phyloP scores from a whole-genome alignment of 2,888 invertebrate genomes.

The Osmoderma eremita region DNA sequence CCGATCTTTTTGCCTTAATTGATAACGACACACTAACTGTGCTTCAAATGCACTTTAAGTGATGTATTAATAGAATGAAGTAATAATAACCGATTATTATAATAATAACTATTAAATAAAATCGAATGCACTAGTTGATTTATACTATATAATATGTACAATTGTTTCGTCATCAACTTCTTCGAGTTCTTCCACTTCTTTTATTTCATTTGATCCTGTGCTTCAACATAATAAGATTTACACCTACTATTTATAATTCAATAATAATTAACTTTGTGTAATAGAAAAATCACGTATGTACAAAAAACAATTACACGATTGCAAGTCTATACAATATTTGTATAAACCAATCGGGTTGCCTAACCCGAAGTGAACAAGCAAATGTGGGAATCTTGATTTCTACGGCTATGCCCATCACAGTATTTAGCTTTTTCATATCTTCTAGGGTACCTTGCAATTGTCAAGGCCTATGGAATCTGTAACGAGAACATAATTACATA shows the following conservation, averaged over 20 bases:
- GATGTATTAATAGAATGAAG: constrained; percentile 46
- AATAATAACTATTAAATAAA: constrained; percentile 32
- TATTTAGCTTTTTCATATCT: constrained; percentile 62
- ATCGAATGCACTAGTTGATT: constrained; percentile 49
- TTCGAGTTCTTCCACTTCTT: background rate
- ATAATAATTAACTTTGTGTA: constrained; percentile 53
- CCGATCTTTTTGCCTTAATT: constrained; percentile 7
- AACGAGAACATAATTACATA: constrained; percentile 53
- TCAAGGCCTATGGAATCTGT: constrained; percentile 83
- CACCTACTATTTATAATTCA: constrained; percentile 55
- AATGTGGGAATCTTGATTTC: constrained; percentile 62
- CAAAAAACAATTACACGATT: constrained; percentile 61
- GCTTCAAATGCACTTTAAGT: constrained; percentile 46
- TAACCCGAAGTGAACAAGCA: constrained; percentile 55
- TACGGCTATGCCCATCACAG: constrained; percentile 65
- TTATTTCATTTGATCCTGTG: constrained; percentile 52
- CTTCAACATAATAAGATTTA: constrained; percentile 52
- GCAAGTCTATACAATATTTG: constrained; percentile 48
- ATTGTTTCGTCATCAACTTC: constrained; percentile 30
- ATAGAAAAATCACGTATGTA: constrained; percentile 64
- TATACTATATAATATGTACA: constrained; percentile 54
- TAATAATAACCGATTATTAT: constrained; percentile 25
- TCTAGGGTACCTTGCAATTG: constrained; percentile 72
- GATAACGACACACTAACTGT: constrained; percentile 44
- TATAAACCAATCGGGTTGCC: constrained; percentile 48